Evolutionary conservation across 2,113 vertebrate genomes (phyloP).

Genomic region (Nibea coibor): DNA sequence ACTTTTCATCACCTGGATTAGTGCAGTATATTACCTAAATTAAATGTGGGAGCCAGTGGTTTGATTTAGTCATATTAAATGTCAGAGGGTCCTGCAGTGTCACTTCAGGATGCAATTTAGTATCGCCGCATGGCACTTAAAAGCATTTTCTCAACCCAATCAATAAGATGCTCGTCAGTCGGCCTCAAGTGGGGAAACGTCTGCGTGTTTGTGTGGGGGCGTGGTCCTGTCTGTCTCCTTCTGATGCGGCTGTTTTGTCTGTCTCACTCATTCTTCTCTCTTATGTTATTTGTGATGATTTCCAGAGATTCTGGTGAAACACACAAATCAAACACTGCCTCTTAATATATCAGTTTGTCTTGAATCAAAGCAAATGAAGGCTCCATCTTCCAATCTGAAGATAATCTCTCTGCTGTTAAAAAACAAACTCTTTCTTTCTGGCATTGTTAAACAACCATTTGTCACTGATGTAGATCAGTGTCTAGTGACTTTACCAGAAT

Average conservation of each 20-base stretch:
- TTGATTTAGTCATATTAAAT: conserved; percentile 40
- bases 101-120: conserved; percentile 12
- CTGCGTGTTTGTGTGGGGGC: conserved; percentile 10
- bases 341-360: not conserved
- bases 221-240: conserved; percentile 19
- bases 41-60: conserved; percentile 13
- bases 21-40: conserved; percentile 15
- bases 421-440: not conserved
- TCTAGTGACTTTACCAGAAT: not conserved
- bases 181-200: conserved; percentile 10
- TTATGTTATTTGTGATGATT: not conserved
- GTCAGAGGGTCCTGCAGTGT: conserved; percentile 6
- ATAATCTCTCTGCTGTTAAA: not conserved
- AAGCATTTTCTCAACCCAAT: conserved; percentile 16
- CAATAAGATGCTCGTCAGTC: conserved; percentile 20
- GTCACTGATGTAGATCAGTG: no score
- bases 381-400: not conserved
- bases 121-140: conserved; percentile 29
- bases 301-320: not conserved
- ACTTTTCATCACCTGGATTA: conserved; percentile 34
- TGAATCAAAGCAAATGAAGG: not conserved
- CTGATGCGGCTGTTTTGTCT: conserved; percentile 22
- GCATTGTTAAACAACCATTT: not conserved
- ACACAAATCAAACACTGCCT: not conserved
- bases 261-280: not conserved